These are phyloP conservation scores for Pocillopora grandis DNA, from an alignment of 92 coral and sea anemone genomes.

Conservation along the genomic window DNA sequence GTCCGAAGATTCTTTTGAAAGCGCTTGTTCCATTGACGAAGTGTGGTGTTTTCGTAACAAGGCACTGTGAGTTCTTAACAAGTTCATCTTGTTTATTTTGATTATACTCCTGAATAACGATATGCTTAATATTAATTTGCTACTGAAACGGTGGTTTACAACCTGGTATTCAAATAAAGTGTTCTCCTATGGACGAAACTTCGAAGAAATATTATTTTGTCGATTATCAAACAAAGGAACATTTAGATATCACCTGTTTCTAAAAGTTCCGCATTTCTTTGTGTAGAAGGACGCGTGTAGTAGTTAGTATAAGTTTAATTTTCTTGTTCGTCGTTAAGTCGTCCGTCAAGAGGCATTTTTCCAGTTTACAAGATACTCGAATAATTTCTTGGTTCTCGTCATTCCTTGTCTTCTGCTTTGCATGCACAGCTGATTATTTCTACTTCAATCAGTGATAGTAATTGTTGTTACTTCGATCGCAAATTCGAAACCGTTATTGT, in stretches of 20 bases:
- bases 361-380: not conserved
- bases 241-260: not conserved
- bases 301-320: not conserved
- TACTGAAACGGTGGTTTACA: not conserved
- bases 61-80: slow-evolving; percentile 24
- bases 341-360: not conserved
- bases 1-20: not conserved
- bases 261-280: not conserved
- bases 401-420: too few relatives aligned
- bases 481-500: not conserved
- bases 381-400: not conserved
- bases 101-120: not conserved
- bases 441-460: not conserved
- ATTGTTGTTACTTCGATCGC: not conserved
- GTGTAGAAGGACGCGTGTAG: not conserved
- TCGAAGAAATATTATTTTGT: not conserved
- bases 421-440: not conserved
- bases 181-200: not conserved
- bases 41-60: slow-evolving; percentile 47
- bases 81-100: not conserved
- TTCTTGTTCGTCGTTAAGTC: not conserved
- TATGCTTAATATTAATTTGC: not conserved
- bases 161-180: not conserved
- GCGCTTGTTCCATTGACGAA: not conserved
- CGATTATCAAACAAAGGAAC: not conserved